Evolutionary conservation across 2,888 invertebrate species (phyloP), one percentile per base, ranked within the genome.

Genomic region (Tuberolachnus salignus): DNA sequence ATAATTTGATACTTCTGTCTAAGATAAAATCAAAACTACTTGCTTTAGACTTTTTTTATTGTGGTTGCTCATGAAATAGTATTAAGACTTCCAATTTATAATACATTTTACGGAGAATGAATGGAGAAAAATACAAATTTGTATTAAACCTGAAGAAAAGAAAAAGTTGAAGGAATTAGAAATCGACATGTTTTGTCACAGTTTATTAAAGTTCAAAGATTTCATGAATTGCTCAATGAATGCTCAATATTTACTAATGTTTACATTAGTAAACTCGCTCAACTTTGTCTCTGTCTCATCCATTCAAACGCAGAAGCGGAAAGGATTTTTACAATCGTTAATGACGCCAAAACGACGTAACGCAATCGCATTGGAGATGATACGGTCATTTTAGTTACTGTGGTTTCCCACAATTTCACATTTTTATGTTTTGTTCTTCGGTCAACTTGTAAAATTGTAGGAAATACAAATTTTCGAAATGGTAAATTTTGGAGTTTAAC

Each of bases 281-380:
- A 59, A 23, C 6, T 16, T 14, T 59, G 57, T 44, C 19, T 63
- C 4, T 42, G 63, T 63, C 51, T 72, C 19, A 53, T 26, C 14
- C 70, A 70, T 19, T 70, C 46, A n/a, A 70, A 70, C 21, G 49
- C 70, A 19, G 70, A 70, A 6, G 53, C 70, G 9, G 70, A 70
- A 49, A 46, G 55, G 21, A 34, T 70, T 21, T 70, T 72, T 57
- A 59, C 72, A 34, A 34, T 72, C 14, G 57, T 59, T 3, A 59
- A 57, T 14, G 72, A 72, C 59, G 59, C 59, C 4, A 69, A 51
- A 21, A 46, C 69, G 4, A 69, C 23, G 26, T 51, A 69, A 69
- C 26, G 69, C 3, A 55, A 51, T 44, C 63, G 44, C 19, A 10
- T 63, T 19, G 19, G 63, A 63, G 63, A 63, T 1, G 44, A 63